Evolutionary conservation across 2,888 invertebrate species (phyloP).

Genomic region (Mimas tiliae): DNA sequence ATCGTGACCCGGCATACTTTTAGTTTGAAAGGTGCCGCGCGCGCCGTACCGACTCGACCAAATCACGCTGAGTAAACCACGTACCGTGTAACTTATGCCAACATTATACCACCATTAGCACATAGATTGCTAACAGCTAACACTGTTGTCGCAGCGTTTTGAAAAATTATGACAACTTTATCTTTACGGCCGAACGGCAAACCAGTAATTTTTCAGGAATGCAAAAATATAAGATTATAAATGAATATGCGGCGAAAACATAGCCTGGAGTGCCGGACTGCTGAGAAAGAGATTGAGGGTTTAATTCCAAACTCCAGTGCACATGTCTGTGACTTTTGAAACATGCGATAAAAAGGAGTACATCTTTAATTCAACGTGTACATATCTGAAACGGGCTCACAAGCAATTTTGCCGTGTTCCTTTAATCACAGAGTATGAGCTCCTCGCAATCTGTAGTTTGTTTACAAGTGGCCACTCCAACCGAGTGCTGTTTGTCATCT

Average conservation of each 20-base stretch:
- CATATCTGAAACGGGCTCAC: not conserved
- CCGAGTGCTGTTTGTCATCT: conserved; percentile 51
- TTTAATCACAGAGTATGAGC: conserved; percentile 13
- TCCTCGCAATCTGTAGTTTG: conserved; percentile 35
- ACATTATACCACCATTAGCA: not conserved
- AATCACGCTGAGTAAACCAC: conserved; percentile 1
- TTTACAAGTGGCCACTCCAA: conserved; percentile 39
- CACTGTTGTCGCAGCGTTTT: too few relatives aligned
- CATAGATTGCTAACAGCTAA: not conserved
- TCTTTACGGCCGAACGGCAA: too few relatives aligned
- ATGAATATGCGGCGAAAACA: too few relatives aligned
- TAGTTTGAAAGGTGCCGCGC: not conserved
- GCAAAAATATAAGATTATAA: too few relatives aligned
- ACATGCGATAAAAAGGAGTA: not conserved
- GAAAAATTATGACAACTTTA: too few relatives aligned
- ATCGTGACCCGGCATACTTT: conserved; percentile 12
- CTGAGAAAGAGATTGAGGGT: too few relatives aligned
- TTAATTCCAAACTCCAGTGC: too few relatives aligned
- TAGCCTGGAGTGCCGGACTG: too few relatives aligned
- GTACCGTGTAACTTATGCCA: too few relatives aligned
- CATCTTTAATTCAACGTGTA: conserved; percentile 19
- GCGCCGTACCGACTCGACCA: not conserved
- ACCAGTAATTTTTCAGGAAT: too few relatives aligned
- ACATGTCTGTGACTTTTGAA: too few relatives aligned
- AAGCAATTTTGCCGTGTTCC: not conserved